phyloP scores from a whole-genome alignment of 1,140 invertebrate genomes.

The Drosophila leontia region DNA sequence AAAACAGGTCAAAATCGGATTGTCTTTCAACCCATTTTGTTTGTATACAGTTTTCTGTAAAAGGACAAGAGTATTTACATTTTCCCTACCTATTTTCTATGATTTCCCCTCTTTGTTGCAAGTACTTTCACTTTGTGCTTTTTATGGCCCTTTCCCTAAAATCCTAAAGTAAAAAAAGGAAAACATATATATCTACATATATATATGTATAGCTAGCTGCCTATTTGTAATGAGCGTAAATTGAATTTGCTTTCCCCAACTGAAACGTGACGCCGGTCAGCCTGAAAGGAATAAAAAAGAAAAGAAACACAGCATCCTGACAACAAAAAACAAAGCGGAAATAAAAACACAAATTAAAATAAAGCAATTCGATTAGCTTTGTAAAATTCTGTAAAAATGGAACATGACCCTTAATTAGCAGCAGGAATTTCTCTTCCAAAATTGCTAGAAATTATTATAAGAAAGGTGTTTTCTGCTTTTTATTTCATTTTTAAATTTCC shows the following conservation, averaged over 20 bases:
- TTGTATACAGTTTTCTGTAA: too few species aligned
- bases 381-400: background rate
- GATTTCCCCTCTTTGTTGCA: background rate
- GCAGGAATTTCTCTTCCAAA: background rate
- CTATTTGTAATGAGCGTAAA: constrained; percentile 51
- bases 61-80: background rate
- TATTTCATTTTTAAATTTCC: background rate
- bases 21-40: background rate
- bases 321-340: constrained; percentile 5
- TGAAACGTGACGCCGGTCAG: constrained; percentile 38
- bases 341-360: constrained; percentile 53
- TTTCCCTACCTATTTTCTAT: background rate
- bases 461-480: background rate
- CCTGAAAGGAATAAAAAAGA: background rate
- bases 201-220: background rate
- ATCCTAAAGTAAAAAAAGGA: background rate
- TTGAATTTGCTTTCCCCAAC: constrained; percentile 37
- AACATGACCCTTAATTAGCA: constrained; percentile 23
- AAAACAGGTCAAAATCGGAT: background rate
- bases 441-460: background rate
- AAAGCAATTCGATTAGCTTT: constrained; percentile 54
- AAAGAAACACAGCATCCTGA: background rate
- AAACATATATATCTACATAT: background rate
- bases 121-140: constrained; percentile 19
- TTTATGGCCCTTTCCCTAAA: constrained; percentile 29